Evolutionary conservation across 2,113 vertebrate species (phyloP), one percentile per base, ranked within the genome.

Genomic region (Notarius quadriscutis): DNA sequence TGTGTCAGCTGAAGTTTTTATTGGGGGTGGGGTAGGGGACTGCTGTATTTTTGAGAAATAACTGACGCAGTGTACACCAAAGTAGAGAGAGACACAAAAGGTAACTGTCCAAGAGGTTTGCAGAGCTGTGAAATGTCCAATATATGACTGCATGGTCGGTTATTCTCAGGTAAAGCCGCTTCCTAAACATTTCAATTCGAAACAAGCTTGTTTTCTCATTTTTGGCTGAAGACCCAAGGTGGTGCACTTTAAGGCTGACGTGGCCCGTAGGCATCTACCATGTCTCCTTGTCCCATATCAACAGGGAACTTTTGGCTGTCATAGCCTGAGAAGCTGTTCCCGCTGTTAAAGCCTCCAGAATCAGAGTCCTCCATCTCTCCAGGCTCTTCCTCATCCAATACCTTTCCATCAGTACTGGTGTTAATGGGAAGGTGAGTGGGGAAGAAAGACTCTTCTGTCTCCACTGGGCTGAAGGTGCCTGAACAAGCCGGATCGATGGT

Each of bases 271-370:
- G 74, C 87, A 1, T 86, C 81, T 25, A 88, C 69, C 0, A 50
- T 0, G 55, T 90, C 89, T 74, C 84, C 89, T 5, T 77, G 75
- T 57, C 84, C 79, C 84, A 90, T 84, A 48, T 88, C 87, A 7
- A 60, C 2, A 9, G 57, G 8, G 30, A 62, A 86, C 34, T 88
- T 88, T 0, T 60, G 67, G 48, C 89, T 7, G 81, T 90, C 75
- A 6, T 90, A 88, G 1, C 83, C 89, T 15, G 86, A 80, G 11
- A 27, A 57, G 53, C 63, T 62, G 53, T 74, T 22, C 0, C 12
- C 27, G 11, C 63, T 62, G n/a, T 65, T 11, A 7, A 62, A 82
- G 53, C 0, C 72, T 4, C 27, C 50, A 65, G 27, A 80, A 12
- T 88, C 71, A 0, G 8, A 53, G 5, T 22, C 55, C 7, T 83